A percentile compares a stretch with the other conserved stretches of the same genome.
Evolutionary conservation across 2,113 vertebrate genomes (phyloP).

Genomic region (Phaethornis superciliosus): DNA sequence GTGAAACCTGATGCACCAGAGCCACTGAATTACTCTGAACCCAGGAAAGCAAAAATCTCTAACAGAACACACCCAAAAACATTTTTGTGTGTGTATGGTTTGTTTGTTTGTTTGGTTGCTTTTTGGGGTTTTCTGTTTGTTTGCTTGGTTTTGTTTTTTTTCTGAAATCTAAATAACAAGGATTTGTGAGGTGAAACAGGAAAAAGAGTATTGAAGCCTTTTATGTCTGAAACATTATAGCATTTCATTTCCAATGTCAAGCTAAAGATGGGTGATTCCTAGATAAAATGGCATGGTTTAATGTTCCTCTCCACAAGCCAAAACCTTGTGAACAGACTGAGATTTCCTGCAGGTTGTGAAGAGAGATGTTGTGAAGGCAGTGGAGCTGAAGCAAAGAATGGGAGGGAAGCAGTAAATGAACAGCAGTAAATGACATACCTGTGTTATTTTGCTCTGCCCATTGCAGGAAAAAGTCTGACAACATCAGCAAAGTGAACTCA

Average conservation of each 20-base stretch:
- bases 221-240: not conserved
- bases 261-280: not conserved
- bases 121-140: no score
- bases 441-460: not conserved
- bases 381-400: not conserved
- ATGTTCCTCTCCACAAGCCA: not conserved
- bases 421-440: not conserved
- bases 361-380: not conserved
- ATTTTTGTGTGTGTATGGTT: no score
- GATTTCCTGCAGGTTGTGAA: not conserved
- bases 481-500: conserved; percentile 24
- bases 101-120: no score
- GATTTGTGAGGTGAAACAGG: not conserved
- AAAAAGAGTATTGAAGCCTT: not conserved
- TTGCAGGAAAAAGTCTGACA: conserved; percentile 51
- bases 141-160: not conserved
- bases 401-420: not conserved
- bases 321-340: not conserved
- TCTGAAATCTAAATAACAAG: not conserved
- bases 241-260: not conserved
- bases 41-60: not conserved
- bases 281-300: not conserved
- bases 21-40: not conserved
- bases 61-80: not conserved
- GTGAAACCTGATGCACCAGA: conserved; percentile 51